phyloP scores from a whole-genome alignment of 2,888 invertebrate species.

The Drosophila nigricruria region DNA sequence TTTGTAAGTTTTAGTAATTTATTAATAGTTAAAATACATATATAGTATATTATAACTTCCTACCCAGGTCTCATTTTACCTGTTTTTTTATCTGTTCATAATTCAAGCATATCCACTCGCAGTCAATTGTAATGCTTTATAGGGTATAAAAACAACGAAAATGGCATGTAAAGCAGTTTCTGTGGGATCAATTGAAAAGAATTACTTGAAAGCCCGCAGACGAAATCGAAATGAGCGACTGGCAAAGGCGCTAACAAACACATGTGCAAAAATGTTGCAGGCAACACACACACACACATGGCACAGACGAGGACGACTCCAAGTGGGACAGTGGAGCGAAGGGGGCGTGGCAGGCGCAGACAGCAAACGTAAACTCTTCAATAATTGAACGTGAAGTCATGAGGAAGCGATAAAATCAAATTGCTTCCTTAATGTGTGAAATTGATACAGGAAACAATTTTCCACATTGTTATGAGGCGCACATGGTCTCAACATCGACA shows the following conservation, averaged over 20 bases:
- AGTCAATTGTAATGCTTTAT: background rate
- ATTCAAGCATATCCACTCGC: background rate
- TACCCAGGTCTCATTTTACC: background rate
- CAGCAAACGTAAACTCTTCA: conserved; percentile 82
- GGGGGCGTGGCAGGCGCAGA: conserved; percentile 27
- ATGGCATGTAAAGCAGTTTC: conserved; percentile 67
- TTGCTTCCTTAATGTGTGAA: conserved; percentile 85
- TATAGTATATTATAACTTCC: background rate
- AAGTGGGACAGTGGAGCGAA: background rate
- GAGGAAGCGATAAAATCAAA: conserved; percentile 85
- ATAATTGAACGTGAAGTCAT: conserved; percentile 83
- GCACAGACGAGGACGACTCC: conserved; percentile 30
- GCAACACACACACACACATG: conserved; percentile 35
- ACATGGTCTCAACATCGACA: conserved; percentile 58
- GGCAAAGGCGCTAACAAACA: conserved; percentile 42
- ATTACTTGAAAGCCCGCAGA: conserved; percentile 54
- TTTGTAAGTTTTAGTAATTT: no score
- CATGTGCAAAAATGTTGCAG: conserved; percentile 69
- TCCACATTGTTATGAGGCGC: conserved; percentile 83
- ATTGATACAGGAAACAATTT: conserved; percentile 85
- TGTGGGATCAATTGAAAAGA: conserved; percentile 74
- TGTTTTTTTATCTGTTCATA: background rate
- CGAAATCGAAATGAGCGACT: conserved; percentile 40
- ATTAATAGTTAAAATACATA: no score
- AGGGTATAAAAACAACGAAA: conserved; percentile 36